Evolutionary conservation across 30 jellyfish, hydroid and myxozoan species (phyloP).

Genomic region (Chrysaora quinquecirrha): DNA sequence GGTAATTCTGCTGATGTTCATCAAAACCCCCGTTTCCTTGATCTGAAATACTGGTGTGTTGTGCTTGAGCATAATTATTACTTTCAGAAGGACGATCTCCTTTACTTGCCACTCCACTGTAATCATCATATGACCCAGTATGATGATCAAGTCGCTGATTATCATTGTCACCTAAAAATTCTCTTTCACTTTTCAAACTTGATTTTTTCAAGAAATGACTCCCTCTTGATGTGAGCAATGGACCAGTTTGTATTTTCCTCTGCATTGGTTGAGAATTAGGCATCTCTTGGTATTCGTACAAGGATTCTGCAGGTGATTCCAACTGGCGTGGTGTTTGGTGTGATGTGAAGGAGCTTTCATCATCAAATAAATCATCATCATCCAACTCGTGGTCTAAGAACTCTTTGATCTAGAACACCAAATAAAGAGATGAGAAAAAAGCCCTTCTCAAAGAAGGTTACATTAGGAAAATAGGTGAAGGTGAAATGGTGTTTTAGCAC

Average conservation of each 20-base stretch:
- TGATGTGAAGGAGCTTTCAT: constrained; percentile 62
- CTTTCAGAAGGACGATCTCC: no score
- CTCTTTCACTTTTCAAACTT: constrained; percentile 7
- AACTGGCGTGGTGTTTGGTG: constrained; percentile 34
- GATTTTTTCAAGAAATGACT: constrained; percentile 15
- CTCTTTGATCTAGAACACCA: constrained; percentile 64
- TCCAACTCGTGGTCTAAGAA: constrained; percentile 76
- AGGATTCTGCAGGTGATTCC: constrained; percentile 27
- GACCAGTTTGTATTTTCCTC: constrained; percentile 6
- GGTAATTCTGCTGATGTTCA: neutral
- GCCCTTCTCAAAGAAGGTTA: neutral
- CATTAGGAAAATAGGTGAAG: neutral
- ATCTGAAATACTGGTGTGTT: no score
- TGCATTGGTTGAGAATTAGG: neutral
- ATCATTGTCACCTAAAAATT: no score
- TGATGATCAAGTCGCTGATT: neutral
- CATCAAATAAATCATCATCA: constrained; percentile 85
- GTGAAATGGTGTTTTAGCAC: neutral
- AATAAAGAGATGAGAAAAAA: neutral
- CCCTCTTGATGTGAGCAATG: constrained; percentile 63
- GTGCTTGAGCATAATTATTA: no score
- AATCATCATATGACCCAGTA: constrained; percentile 9
- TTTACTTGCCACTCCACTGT: neutral
- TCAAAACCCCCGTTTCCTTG: no score
- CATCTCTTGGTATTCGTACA: constrained; percentile 1